Evolutionary conservation across 1,140 invertebrate species (phyloP).

Genomic region (Bombus waltoni): DNA sequence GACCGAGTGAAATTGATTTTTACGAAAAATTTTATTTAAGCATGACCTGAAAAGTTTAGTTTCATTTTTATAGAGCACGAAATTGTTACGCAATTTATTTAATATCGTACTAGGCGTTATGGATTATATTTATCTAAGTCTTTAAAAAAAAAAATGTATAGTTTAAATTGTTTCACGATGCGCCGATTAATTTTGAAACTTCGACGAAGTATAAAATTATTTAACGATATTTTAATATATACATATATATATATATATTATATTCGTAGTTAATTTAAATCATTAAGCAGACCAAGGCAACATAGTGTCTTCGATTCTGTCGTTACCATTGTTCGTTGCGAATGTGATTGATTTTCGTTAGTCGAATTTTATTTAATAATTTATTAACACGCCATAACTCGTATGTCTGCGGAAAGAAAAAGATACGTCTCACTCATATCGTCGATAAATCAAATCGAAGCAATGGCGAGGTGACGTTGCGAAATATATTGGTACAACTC

Average conservation of each 20-base stretch:
- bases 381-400: not conserved
- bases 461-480: constrained; percentile 38
- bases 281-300: not conserved
- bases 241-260: not conserved
- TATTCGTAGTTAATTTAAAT: not conserved
- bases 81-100: not conserved
- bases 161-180: not conserved
- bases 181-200: not conserved
- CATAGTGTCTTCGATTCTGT: not conserved
- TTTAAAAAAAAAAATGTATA: not conserved
- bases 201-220: constrained; percentile 10
- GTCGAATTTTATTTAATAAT: not conserved
- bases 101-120: not conserved
- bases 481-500: constrained; percentile 80
- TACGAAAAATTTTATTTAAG: no score
- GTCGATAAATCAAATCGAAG: not conserved
- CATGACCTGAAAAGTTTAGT: not conserved
- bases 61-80: not conserved
- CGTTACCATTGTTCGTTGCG: not conserved
- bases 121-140: not conserved
- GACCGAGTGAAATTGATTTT: constrained; percentile 45
- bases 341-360: not conserved
- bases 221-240: constrained; percentile 2
- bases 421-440: no score
- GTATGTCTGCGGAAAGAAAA: not conserved